Evolutionary conservation across 2,113 vertebrate species (phyloP), one percentile per base, ranked within the genome.

Genomic region (Riparia riparia): DNA sequence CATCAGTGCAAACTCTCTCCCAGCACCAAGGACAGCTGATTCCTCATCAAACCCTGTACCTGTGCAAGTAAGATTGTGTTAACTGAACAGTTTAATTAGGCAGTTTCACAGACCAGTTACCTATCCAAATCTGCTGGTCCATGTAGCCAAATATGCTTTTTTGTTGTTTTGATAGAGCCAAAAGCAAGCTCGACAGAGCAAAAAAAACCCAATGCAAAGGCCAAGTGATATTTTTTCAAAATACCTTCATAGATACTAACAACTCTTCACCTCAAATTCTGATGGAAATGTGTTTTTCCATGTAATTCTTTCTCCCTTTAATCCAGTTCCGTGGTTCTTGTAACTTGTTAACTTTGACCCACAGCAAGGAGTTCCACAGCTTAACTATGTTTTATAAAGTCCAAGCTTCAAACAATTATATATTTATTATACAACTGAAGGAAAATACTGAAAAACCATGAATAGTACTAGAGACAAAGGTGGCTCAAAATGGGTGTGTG

Each of bases 1-100:
- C 99, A 99, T 99, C 86, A 99, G 97, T 94, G 99, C 99, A 98
- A 99, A 99, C 97, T 99, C 99, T 97, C 99, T 98, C 97, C 99
- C 99, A 76, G 99, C 99, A 98, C 99, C 99, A 65, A 99, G 98
- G 96, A 99, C 84, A 25, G 99, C 99, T 80, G 99, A 99, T 86
- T 99, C 99, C 94, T 99, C 99, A 98, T 99, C 99, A 98, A 99
- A 99, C 78, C 99, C 99, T 60, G 99, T 99, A 97, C 99, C 99
- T 99, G 97, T 17, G 93, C 6, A 78, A 65, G 53, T 7, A 88
- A 97, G 73, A 82, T 3, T 17, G 21, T 1, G 1, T 96, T 95
- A 97, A 76, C 12, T 0, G 2, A 31, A 54, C 28, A 63, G 58
- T 74, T 86, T 50, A 58, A 82, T 10, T 10, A 60, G 32, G 66